phyloP scores from a whole-genome alignment of 1,140 invertebrate genomes.

The Palaemon carinicauda region DNA sequence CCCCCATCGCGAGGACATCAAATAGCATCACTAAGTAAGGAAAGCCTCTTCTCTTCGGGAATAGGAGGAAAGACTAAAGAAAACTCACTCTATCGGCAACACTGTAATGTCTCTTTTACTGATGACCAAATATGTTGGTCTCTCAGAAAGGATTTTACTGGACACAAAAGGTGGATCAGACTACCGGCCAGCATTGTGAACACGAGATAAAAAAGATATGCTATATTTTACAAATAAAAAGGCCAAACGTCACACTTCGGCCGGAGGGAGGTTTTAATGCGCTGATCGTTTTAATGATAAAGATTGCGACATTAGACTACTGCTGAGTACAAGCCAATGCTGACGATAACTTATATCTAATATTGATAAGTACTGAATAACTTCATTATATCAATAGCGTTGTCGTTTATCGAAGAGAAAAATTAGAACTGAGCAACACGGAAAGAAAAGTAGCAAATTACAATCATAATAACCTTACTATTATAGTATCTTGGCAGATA shows the following conservation, averaged over 20 bases:
- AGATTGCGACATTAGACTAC: no score
- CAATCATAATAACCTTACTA: no score
- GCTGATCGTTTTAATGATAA: not conserved
- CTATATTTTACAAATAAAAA: slow-evolving; percentile 27
- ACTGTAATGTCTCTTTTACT: slow-evolving; percentile 44
- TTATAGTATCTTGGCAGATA: no score
- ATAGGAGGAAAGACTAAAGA: not conserved
- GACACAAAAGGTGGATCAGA: slow-evolving; percentile 41
- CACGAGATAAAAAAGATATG: slow-evolving; percentile 15
- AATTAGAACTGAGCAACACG: no score
- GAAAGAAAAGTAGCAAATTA: no score
- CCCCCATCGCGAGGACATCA: not conserved
- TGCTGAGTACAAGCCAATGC: no score
- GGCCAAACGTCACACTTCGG: not conserved
- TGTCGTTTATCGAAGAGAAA: no score
- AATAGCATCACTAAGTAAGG: not conserved
- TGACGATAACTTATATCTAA: no score
- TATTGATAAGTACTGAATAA: no score
- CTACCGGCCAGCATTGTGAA: slow-evolving; percentile 18
- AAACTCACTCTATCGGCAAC: slow-evolving; percentile 12
- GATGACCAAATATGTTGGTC: slow-evolving; percentile 38
- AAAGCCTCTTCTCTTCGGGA: not conserved
- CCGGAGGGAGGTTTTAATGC: not conserved
- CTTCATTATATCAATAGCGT: no score
- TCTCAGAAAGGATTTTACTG: slow-evolving; percentile 18